Evolutionary conservation across 2,113 vertebrate genomes (phyloP), one percentile per base, ranked within the genome.

Genomic region (Myotis davidii): DNA sequence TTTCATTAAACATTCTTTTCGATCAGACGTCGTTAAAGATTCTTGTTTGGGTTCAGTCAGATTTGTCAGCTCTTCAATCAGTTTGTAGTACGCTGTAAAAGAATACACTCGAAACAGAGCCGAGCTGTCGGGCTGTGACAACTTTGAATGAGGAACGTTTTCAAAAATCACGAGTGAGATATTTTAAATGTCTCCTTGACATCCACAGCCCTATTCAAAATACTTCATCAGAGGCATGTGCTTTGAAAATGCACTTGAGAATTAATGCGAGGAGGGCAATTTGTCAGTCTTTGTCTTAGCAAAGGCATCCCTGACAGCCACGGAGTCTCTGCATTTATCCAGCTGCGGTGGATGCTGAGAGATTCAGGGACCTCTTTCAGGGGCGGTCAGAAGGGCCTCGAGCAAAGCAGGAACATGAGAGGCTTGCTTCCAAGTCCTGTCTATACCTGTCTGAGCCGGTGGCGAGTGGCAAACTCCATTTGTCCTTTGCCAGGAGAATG

Each of bases 101-200:
- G 96, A 96, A 97, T 96, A 96, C 73, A 97, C 96, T 97, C 96
- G 88, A 97, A 96, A 97, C 97, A 98, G 95, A 96, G 94, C 83
- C 88, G 50, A 92, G 95, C 96, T 97, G 97, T 97, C 97, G 97
- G 93, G 96, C 97, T 95, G 93, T 96, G 97, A 97, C 97, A 97
- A 97, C 87, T 97, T 85, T 96, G 97, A 97, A 97, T 97, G 96
- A 97, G 86, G 96, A 97, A 96, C 95, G 93, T 97, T 97, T 98
- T 97, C 94, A 96, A 78, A 97, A 97, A 97, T 97, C 97, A 95
- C 97, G 96, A 97, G 97, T 97, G 97, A 97, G 96, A 97, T 94
- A 97, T 97, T 98, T 97, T 96, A 97, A 96, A 97, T 88, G 96
- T 97, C 97, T 97, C 94, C 97, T 97, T 98, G 96, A 98, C 96